Percentiles rank a stretch among this genome's conserved stretches.
phyloP scores from a whole-genome alignment of 2,113 vertebrate genomes.

The Oxyruncus cristatus region DNA sequence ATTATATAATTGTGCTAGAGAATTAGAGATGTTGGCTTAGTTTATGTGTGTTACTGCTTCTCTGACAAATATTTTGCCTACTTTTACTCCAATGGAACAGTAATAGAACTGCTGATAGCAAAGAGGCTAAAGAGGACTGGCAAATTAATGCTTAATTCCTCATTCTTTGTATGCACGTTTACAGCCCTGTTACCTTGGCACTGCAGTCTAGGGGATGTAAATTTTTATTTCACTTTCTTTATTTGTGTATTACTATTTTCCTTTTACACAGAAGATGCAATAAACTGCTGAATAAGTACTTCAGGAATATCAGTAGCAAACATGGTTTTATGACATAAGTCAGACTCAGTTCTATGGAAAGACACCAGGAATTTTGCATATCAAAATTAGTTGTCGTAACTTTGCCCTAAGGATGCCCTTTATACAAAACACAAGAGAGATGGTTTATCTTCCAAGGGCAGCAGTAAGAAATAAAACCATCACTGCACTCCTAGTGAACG shows the following conservation, averaged over 20 bases:
- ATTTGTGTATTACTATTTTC: background rate
- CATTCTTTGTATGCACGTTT: background rate
- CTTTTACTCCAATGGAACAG: background rate
- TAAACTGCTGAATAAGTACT: background rate
- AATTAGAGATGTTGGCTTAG: background rate
- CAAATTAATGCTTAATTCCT: background rate
- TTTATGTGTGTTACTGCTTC: background rate
- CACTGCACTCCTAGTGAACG: background rate
- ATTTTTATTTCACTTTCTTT: background rate
- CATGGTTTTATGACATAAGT: background rate
- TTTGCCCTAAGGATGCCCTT: background rate
- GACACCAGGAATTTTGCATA: background rate
- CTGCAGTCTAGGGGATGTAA: background rate
- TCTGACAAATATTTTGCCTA: background rate
- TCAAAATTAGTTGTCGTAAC: background rate
- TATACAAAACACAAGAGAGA: background rate
- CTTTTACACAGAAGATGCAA: background rate
- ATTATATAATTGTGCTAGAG: background rate
- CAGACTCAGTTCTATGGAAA: background rate
- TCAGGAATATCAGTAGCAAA: background rate
- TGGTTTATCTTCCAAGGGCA: background rate
- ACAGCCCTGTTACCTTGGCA: background rate
- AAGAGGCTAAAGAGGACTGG: background rate
- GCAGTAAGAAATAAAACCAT: background rate
- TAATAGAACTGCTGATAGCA: background rate